Evolutionary conservation across 2,113 vertebrate genomes (phyloP), one percentile per base, ranked within the genome.

Genomic region (Hypanus sabinus): DNA sequence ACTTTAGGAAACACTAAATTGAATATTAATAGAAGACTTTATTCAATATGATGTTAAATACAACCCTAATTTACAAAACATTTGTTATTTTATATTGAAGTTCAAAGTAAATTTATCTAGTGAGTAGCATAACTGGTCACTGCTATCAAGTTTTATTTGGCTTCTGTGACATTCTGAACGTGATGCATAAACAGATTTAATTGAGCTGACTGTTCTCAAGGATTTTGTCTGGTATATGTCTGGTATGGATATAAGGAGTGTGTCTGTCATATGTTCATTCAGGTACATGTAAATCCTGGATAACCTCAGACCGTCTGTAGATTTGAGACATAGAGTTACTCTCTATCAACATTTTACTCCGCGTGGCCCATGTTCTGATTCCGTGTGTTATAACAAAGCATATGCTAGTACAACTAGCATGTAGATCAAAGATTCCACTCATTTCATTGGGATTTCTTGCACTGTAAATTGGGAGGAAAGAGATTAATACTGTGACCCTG

Each of bases 1-100:
- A 33, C 60, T 88, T 62, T 33, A 90, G 65, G 27, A n/a, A 90
- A 33, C 85, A 90, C 60, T 90, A 60, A 90, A 88, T 60, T n/a
- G 2, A 16, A 46, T 46, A 46, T 62, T n/a, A 12, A 10, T 90
- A 33, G n/a, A 46, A 3, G 33, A 65, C 57, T 88, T 65, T 88
- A 65, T 88, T 30, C 57, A n/a, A 65, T 11, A 83, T 83, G 60
- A 14, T 65, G 14, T 65, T 90, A 65, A 65, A 11, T 30, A 90
- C n/a, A 90, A 65, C 30, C 9, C 30, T 65, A 33, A 65, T 18
- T 0, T 65, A 33, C 60, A 33, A 22, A 90, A 90, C 14, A 90
- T 65, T 65, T n/a, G 1, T n/a, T 14, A 22, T 11, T 90, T 62
- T 14, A 65, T 55, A 83, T 90, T 65, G 30, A 65, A 60, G 14